phyloP scores from a whole-genome alignment of 2,797 vertebrate genomes.

The Lemur catta region DNA sequence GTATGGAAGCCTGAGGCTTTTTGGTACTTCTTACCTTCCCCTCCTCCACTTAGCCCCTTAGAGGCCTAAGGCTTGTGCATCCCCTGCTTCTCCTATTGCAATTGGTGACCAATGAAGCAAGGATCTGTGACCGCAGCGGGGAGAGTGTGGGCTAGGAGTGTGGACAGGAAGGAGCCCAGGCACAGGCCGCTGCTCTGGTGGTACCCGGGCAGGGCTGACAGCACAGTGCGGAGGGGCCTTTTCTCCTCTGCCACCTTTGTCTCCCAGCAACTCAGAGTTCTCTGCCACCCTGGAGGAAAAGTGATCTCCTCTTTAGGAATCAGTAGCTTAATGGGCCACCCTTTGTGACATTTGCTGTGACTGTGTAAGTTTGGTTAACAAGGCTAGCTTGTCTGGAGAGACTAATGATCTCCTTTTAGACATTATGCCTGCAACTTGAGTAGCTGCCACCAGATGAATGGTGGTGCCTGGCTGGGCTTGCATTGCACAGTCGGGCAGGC shows the following conservation, averaged over 20 bases:
- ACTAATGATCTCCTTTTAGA: neutral
- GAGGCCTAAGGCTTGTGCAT: neutral
- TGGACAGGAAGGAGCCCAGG: neutral
- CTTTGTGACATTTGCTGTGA: neutral
- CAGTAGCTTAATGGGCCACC: neutral
- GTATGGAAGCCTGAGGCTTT: neutral
- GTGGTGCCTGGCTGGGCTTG: neutral
- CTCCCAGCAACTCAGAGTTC: neutral
- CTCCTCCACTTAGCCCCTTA: neutral
- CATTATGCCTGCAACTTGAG: neutral
- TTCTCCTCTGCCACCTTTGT: neutral
- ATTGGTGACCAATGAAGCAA: neutral
- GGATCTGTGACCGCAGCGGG: neutral
- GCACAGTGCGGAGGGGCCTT: fast-evolving
- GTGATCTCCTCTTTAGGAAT: neutral
- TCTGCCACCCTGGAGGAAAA: neutral
- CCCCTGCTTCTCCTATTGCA: neutral
- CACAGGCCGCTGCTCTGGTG: fast-evolving
- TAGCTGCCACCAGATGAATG: neutral
- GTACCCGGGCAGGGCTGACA: neutral
- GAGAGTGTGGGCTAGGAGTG: neutral
- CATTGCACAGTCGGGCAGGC: neutral
- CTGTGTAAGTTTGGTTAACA: neutral
- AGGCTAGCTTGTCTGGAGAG: neutral
- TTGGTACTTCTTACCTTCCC: neutral